Evolutionary conservation across 2,888 invertebrate species (phyloP), one percentile per base, ranked within the genome.

Genomic region (Pollenia labialis): DNA sequence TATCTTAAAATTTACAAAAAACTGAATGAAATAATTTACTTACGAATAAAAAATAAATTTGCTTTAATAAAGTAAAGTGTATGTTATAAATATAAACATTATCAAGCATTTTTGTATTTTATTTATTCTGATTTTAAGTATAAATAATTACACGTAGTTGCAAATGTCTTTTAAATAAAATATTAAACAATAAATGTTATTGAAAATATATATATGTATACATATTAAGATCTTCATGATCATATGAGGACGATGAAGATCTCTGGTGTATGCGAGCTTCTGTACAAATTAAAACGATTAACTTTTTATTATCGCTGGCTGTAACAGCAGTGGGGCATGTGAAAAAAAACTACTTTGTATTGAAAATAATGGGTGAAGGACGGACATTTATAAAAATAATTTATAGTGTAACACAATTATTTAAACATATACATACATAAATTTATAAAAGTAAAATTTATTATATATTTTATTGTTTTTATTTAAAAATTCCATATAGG

Each of bases 331-430:
- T 66, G 23, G 10, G 9, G 14, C 69, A 46, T 68, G 32, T 56
- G 18, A 50, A 74, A n/a, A 32, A 32, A 32, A 32, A 42, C 9
- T 50, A 32, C 32, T 32, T 32, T 9, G 72, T 74, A 50, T 64
- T 48, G 8, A 44, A 72, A 60, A 58, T 60, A 75, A 50, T 82
- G 69, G 82, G 75, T 76, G 76, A 76, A 76, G 76, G 69, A 82
- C 69, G 69, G 60, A 32, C 54, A 23, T 76, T 68, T 44, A 60
- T 46, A 68, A 14, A n/a, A 72, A 62, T 32, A 46, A 68, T 68
- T 46, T 60, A 42, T 9, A 42, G 48, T 68, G 8, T 52, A 23
- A 44, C 9, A 32, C 46, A 11, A 52, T 40, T 11, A 64, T 14
- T 64, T 14, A 9, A 14, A 62, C 18, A 40, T 48, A 12, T 3